Base-by-base conservation (phyloP, 2,797 vertebrate genomes). In the Cetoscarus ocellatus region DNA sequence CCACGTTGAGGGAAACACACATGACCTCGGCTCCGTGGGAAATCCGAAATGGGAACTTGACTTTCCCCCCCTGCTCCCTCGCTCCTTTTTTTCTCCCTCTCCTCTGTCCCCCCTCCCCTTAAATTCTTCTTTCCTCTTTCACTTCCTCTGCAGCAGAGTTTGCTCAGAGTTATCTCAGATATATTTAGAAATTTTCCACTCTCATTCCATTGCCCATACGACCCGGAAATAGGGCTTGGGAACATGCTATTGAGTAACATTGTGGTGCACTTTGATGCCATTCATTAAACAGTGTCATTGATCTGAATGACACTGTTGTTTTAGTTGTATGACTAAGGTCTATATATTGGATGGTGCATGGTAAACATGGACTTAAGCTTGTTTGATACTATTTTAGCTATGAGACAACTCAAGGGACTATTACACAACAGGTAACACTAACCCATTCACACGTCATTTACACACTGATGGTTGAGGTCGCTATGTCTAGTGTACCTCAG, bases 21-120 rank as follows among this genome's bases (percentile, higher is more conserved):
- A 79, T 85, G 91, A 82, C 74, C 65, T 65, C 3, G 35, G 42
- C 70, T 86, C 82, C 79, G 85, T 94, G 93, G 93, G 93, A 95
- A 94, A 91, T 77, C 45, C 66, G 68, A 81, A 88, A 84, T 75
- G 83, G 73, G 81, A 92, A 88, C 82, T 83, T 42, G 36, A 67
- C 66, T 77, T 79, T 82, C 67, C 58, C 52, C 66, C 35, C 19
- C 54, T 34, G 17, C 68, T 45, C 72, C 44, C 36, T 48, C 54
- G 11, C 74, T 8, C 50, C 53, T 44, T 18, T 67, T 5, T 52
- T 53, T 57, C 38, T 50, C 51, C 12, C 51, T 36, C 51, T 36
- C 15, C 35, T 50, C 5, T 7, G 10, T 54, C 13, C 67, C 7
- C 34, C 67, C 66, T 56, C 68, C 58, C 63, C 69, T 58, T 34